Conservation (phyloP, 2,113 vertebrate genomes). For the Psammodynastes pulverulentus region DNA sequence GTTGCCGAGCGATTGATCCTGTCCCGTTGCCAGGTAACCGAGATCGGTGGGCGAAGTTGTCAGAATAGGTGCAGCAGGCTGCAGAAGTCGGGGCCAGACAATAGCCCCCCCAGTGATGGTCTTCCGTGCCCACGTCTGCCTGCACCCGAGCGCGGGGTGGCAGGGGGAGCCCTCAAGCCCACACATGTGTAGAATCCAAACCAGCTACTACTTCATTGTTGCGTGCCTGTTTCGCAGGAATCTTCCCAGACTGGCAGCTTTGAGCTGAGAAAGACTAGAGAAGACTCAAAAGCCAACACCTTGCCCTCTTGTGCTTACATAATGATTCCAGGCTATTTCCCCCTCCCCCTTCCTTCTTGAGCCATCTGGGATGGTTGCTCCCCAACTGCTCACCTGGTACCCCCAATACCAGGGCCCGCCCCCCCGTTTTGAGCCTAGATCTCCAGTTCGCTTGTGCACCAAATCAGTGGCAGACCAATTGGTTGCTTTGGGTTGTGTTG, state of each 20-base stretch:
- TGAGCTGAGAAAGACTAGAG: too few relatives aligned
- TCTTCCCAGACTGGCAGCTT: too few relatives aligned
- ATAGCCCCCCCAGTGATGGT: not conserved
- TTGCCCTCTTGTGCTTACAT: too few relatives aligned
- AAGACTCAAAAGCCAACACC: too few relatives aligned
- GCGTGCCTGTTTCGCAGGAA: too few relatives aligned
- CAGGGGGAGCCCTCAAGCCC: not conserved
- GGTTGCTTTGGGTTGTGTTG: not conserved
- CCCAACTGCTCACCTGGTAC: not conserved
- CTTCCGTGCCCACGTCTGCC: not conserved
- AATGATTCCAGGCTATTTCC: too few relatives aligned
- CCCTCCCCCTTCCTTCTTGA: not conserved
- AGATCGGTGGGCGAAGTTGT: not conserved
- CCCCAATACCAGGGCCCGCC: not conserved
- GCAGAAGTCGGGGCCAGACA: not conserved
- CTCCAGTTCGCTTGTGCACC: too few relatives aligned
- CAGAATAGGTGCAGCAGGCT: not conserved
- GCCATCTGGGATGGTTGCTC: not conserved
- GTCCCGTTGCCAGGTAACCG: slow-evolving; percentile 1
- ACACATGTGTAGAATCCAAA: not conserved
- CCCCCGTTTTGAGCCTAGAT: not conserved
- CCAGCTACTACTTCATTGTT: not conserved
- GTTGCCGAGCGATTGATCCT: slow-evolving; percentile 14
- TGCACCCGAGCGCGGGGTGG: too few relatives aligned
- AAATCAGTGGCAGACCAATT: not conserved